Base-by-base conservation (phyloP, 2,888 invertebrate genomes). In the Syrista parreyssii region DNA sequence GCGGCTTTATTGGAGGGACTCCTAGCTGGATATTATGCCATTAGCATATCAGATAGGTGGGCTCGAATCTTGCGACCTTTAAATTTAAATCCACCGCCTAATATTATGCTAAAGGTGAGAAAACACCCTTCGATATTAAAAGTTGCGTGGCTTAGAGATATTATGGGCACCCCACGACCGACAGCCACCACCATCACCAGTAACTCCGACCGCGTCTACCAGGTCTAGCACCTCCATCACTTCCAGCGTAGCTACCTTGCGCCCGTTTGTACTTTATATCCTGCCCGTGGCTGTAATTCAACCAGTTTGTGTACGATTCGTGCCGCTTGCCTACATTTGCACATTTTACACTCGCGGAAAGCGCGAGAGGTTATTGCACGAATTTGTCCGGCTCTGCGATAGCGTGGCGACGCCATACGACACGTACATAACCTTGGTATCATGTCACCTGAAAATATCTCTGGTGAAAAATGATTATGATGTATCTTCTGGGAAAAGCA, bases 51-150 rank as follows among this genome's bases (percentile, higher is more conserved):
- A 86, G 87, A 87, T 87, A 87, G 86, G 85, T 85, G 82, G 82
- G 79, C 84, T 83, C 82, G 84, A 85, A 84, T 82, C 80, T 82
- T 81, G 83, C 84, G 82, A 88, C 87, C 87, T 88, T 88, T 88
- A 88, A 89, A 88, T 88, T 88, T 86, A 85, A 89, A 87, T 84
- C 81, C 82, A 81, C 82, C 84, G 83, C 78, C 84, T 88, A 86
- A 87, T 86, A 85, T 87, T 87, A 86, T 85, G 84, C 85, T 80
- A 84, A 87, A 89, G 88, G 89, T 89, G 89, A 89, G 89, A 89
- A 89, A 90, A 89, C 89, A 89, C 89, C 89, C 89, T 88, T 88
- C 89, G 87, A 90, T 89, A 89, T 90, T 89, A 89, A 89, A 89
- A 90, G 87, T 90, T 88, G 88, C 88, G 87, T 89, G 89, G 89